Evolutionary conservation across 2,797 vertebrate genomes (phyloP).

Genomic region (Anguilla pacifica): DNA sequence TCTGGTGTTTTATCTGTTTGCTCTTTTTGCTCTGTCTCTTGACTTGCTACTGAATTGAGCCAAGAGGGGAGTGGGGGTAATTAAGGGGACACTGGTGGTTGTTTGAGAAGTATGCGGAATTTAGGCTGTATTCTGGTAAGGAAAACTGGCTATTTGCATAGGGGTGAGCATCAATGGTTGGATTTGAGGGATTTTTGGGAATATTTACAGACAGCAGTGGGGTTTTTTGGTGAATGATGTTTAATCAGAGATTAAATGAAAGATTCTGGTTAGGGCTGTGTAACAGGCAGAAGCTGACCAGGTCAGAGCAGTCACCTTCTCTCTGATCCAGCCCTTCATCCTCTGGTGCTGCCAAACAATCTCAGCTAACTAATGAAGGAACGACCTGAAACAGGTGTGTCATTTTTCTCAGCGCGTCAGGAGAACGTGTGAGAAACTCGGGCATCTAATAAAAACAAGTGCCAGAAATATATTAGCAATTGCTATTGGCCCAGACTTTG

Average conservation of each 20-base stretch:
- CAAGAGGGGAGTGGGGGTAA: neutral
- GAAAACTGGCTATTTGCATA: neutral
- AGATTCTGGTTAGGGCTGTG: neutral
- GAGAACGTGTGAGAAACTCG: neutral
- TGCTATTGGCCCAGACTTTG: neutral
- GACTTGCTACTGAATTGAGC: no score
- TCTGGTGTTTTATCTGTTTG: no score
- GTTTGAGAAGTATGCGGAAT: neutral
- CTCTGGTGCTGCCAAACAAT: constrained; percentile 14
- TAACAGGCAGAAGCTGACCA: no score
- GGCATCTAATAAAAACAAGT: neutral
- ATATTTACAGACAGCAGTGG: neutral
- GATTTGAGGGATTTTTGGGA: neutral
- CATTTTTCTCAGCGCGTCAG: neutral
- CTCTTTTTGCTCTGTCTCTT: no score
- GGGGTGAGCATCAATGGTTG: neutral
- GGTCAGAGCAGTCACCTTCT: neutral
- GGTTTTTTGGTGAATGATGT: neutral
- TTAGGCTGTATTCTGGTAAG: neutral
- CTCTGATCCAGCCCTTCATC: constrained; percentile 32
- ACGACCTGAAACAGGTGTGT: constrained; percentile 40
- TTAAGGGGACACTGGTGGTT: neutral
- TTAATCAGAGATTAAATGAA: no score
- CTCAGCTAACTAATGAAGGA: constrained; percentile 44
- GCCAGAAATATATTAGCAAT: constrained; percentile 17